Conservation (phyloP, 2,797 vertebrate genomes). For the Sciurus vulgaris region DNA sequence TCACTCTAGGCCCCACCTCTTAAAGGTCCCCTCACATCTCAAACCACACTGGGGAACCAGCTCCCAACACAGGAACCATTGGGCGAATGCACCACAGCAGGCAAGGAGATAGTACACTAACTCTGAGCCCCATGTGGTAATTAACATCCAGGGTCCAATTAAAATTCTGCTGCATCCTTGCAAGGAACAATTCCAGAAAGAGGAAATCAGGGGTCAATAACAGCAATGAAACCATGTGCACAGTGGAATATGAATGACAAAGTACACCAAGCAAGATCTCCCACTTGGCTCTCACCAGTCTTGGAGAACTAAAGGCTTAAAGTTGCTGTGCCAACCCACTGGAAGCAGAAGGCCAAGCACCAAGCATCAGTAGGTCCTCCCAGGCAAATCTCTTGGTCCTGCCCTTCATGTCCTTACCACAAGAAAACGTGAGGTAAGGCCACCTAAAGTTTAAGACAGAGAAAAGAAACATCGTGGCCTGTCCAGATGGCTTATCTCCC, state of each 20-base stretch:
- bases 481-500: neutral
- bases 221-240: no score
- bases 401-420: no score
- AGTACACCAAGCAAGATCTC: neutral
- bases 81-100: neutral
- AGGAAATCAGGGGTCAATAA: neutral
- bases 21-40: neutral
- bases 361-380: accelerated
- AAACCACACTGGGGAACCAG: neutral
- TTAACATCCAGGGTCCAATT: neutral
- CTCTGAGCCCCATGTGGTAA: neutral
- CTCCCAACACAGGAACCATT: neutral
- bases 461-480: neutral
- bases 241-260: accelerated
- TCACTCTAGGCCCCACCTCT: no score
- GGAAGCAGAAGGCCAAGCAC: no score
- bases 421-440: accelerated
- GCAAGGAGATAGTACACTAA: no score
- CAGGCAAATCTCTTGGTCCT: neutral
- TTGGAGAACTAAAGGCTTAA: no score
- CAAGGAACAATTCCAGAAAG: no score
- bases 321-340: neutral
- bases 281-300: no score
- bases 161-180: neutral
- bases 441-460: neutral